Evolutionary conservation across 2,113 vertebrate genomes (phyloP).

Genomic region (Salvelinus namaycush): DNA sequence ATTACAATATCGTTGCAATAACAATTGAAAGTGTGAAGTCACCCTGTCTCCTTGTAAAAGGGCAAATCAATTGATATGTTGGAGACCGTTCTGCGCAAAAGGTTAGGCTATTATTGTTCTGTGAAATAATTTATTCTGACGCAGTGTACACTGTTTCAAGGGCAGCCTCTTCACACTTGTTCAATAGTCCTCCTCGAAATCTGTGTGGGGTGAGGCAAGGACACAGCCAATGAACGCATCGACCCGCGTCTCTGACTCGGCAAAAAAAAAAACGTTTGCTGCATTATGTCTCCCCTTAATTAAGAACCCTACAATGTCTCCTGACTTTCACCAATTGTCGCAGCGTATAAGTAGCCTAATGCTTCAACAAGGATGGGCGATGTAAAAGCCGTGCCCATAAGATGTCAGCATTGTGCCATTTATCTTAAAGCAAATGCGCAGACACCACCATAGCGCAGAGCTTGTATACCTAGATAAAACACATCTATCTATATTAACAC

Average conservation of each 20-base stretch:
- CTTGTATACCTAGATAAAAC: not conserved
- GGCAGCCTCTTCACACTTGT: conserved; percentile 41
- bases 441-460: conserved; percentile 21
- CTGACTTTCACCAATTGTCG: conserved; percentile 18
- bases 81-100: not conserved
- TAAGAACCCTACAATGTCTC: conserved; percentile 29
- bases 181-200: conserved; percentile 34
- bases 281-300: conserved; percentile 48
- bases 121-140: conserved; percentile 49
- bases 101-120: not conserved
- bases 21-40: too few species aligned
- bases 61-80: not conserved
- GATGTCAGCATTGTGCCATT: conserved; percentile 6
- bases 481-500: not conserved
- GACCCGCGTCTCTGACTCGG: conserved; percentile 71
- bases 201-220: conserved; percentile 57
- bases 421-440: not conserved
- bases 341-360: not conserved
- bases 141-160: conserved; percentile 58
- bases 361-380: not conserved
- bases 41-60: too few species aligned
- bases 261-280: conserved; percentile 44
- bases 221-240: conserved; percentile 62
- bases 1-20: too few species aligned
- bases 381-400: not conserved